Evolutionary conservation across 2,797 vertebrate species (phyloP), one percentile per base, ranked within the genome.

Genomic region (Epinephelus awoara): DNA sequence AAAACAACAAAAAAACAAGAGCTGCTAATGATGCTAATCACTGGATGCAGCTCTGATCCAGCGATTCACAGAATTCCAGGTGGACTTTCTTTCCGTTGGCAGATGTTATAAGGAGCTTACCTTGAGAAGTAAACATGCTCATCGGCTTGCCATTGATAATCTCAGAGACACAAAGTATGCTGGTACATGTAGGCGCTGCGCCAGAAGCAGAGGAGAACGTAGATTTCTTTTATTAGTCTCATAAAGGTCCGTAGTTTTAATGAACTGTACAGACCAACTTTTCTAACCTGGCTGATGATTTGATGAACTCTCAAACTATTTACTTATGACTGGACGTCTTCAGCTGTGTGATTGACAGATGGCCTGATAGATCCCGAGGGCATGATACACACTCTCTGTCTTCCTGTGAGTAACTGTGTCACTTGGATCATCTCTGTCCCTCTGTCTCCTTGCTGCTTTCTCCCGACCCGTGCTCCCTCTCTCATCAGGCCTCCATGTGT

Each of bases 401-500:
- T n/a, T 77, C 65, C 52, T 64, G 70, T 70, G 75, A 84, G 77
- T 79, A 82, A 87, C 57, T 67, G 77, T 89, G 89, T 85, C 87
- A 83, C 65, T 83, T 3, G 46, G 74, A 65, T 65, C 56, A 38
- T 64, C 72, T 68, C 64, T 4, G 49, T 57, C 67, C 70, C 59
- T 57, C 66, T 59, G 59, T 64, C 67, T 21, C 57, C 5, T 17
- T 27, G 50, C 49, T 9, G 15, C 52, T 57, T 40, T n/a, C 55
- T 19, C 38, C 55, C 8, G 4, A 29, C 57, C n/a, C 47, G 11
- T 19, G 47, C 69, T 69, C 29, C 18, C 38, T 68, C 61, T 57
- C 67, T 66, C 72, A 2, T 54, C 57, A 4, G 29, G 58, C 77
- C 66, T 73, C 86, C 89, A 90, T 89, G 91, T 93, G 92, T 89